Evolutionary conservation across 2,113 vertebrate genomes (phyloP).

Genomic region (Corvus hawaiiensis): DNA sequence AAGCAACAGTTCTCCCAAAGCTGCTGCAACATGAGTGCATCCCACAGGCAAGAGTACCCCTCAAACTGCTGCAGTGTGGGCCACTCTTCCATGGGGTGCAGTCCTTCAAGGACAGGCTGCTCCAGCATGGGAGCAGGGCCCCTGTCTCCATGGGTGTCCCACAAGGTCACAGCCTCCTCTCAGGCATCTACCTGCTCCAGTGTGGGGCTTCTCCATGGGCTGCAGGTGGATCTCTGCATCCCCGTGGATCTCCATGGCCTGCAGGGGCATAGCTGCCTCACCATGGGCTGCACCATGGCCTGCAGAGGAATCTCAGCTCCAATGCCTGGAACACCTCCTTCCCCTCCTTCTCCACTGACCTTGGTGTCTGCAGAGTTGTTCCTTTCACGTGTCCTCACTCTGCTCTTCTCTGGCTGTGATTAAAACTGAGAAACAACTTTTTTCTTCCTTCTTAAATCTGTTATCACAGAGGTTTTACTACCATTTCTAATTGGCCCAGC

Average conservation of each 20-base stretch:
- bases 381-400: background rate
- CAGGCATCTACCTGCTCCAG: background rate
- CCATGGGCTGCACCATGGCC: accelerated
- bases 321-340: accelerated
- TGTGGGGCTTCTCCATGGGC: background rate
- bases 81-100: background rate
- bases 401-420: accelerated
- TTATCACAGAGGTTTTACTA: background rate
- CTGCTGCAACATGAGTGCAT: background rate
- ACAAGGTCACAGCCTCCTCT: background rate
- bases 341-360: background rate
- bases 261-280: background rate
- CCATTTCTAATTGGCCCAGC: background rate
- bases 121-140: background rate
- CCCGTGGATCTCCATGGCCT: background rate
- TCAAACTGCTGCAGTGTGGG: background rate
- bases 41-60: background rate
- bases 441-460: background rate
- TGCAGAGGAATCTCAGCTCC: background rate
- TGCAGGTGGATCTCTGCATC: background rate
- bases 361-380: background rate
- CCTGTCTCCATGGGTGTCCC: background rate
- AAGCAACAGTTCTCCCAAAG: background rate
- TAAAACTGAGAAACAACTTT: background rate
- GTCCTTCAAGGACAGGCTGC: background rate